A percentile compares a stretch with the other conserved stretches of the same genome.
Evolutionary conservation across 2,888 invertebrate genomes (phyloP).

Genomic region (Tachina grossa): DNA sequence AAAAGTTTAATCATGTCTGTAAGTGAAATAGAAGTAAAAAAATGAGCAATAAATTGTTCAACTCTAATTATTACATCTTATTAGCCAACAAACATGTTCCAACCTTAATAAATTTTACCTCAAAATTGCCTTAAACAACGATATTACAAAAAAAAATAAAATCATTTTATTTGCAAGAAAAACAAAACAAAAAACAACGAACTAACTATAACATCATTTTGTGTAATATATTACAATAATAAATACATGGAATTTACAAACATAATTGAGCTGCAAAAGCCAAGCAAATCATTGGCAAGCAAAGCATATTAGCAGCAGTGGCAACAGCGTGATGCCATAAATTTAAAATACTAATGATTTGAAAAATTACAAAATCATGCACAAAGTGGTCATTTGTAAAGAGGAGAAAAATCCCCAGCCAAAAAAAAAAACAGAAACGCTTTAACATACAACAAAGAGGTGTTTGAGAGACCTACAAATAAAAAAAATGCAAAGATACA

Average conservation of each 20-base stretch:
- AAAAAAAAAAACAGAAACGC: conserved; percentile 19
- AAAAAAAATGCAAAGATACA: conserved; percentile 22
- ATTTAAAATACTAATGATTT: conserved; percentile 70
- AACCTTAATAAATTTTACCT: conserved; percentile 53
- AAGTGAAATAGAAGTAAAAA: conserved; percentile 12
- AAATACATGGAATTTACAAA: conserved; percentile 58
- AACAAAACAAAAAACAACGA: conserved; percentile 1
- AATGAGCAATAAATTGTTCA: conserved; percentile 45
- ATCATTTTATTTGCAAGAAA: conserved; percentile 6
- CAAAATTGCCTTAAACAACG: conserved; percentile 44
- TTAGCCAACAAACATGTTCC: conserved; percentile 56
- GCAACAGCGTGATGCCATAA: conserved; percentile 71
- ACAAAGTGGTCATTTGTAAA: conserved; percentile 71
- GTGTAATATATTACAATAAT: conserved; percentile 48
- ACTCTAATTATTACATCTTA: conserved; percentile 61
- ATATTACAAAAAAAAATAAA: conserved; percentile 3
- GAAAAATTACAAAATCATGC: conserved; percentile 76
- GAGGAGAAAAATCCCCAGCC: conserved; percentile 46
- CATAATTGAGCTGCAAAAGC: conserved; percentile 69
- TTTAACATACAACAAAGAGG: conserved; percentile 38
- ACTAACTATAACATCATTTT: conserved; percentile 56
- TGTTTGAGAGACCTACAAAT: conserved; percentile 42
- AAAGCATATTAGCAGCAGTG: conserved; percentile 65
- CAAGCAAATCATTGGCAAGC: conserved; percentile 64
- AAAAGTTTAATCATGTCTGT: conserved; percentile 44